Conservation (phyloP, 2,888 invertebrate species). For the Spodoptera littoralis region DNA sequence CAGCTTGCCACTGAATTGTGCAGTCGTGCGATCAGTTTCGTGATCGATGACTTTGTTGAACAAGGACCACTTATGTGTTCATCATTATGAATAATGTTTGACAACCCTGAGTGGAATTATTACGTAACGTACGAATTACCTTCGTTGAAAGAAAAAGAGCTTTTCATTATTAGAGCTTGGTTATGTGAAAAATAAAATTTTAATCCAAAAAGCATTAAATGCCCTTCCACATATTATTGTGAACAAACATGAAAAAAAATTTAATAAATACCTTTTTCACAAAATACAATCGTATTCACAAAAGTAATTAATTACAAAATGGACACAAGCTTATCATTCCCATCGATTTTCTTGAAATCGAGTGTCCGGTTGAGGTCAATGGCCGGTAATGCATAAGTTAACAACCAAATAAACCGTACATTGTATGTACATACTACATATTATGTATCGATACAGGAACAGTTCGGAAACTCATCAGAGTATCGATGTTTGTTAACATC, state of each 20-base stretch:
- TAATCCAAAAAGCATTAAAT: too few relatives aligned
- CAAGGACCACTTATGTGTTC: slow-evolving; percentile 53
- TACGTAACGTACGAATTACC: slow-evolving; percentile 21
- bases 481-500: slow-evolving; percentile 45
- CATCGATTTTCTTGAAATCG: too few relatives aligned
- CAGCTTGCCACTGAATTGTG: slow-evolving; percentile 53
- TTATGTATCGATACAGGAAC: slow-evolving; percentile 14
- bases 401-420: slow-evolving; percentile 1
- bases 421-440: neutral
- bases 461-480: slow-evolving; percentile 36
- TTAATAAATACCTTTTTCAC: too few relatives aligned
- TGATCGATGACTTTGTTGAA: slow-evolving; percentile 65
- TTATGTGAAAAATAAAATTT: too few relatives aligned
- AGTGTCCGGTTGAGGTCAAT: too few relatives aligned
- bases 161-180: too few relatives aligned
- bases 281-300: too few relatives aligned
- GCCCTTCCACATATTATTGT: too few relatives aligned
- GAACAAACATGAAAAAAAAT: too few relatives aligned
- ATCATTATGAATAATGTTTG: slow-evolving; percentile 43
- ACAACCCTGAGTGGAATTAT: slow-evolving; percentile 39
- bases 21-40: slow-evolving; percentile 45
- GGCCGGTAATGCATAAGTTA: neutral
- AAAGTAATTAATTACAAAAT: too few relatives aligned
- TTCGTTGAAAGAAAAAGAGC: slow-evolving; percentile 3
- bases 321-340: too few relatives aligned